phyloP scores from a whole-genome alignment of 2,797 vertebrate species.

The Furcifer pardalis region DNA sequence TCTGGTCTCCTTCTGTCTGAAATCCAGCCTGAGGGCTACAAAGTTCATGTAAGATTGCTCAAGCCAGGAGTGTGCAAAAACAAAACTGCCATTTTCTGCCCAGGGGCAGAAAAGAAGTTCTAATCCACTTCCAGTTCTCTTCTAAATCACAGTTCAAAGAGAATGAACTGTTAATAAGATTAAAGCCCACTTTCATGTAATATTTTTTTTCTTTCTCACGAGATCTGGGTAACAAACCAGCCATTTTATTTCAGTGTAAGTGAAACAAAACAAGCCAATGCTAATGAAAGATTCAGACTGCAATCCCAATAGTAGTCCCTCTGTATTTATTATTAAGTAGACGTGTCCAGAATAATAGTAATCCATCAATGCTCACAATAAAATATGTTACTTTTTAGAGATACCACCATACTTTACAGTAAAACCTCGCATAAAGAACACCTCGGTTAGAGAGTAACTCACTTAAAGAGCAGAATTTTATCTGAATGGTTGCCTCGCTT shows the following conservation, averaged over 20 bases:
- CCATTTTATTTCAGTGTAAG: neutral
- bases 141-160: rapidly evolving
- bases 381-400: too few species aligned
- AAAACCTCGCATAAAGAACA: too few species aligned
- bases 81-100: neutral
- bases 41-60: neutral
- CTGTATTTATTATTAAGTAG: neutral
- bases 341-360: neutral
- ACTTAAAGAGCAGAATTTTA: too few species aligned
- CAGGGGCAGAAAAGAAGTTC: rapidly evolving
- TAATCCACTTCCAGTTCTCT: neutral
- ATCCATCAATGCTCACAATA: too few species aligned
- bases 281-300: rapidly evolving
- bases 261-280: neutral
- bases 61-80: neutral
- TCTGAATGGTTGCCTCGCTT: too few species aligned
- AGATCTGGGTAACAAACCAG: neutral
- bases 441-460: too few species aligned
- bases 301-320: neutral
- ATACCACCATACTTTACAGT: too few species aligned
- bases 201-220: neutral
- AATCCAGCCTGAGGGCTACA: constrained; percentile 23
- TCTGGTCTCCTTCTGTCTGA: neutral
- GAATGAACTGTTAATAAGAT: neutral
- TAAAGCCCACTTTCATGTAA: neutral